Percentiles rank a stretch among this genome's conserved stretches.
These are phyloP conservation scores for Anoplophora glabripennis DNA, from an alignment of 1,140 invertebrate species.

Conservation along the genomic window DNA sequence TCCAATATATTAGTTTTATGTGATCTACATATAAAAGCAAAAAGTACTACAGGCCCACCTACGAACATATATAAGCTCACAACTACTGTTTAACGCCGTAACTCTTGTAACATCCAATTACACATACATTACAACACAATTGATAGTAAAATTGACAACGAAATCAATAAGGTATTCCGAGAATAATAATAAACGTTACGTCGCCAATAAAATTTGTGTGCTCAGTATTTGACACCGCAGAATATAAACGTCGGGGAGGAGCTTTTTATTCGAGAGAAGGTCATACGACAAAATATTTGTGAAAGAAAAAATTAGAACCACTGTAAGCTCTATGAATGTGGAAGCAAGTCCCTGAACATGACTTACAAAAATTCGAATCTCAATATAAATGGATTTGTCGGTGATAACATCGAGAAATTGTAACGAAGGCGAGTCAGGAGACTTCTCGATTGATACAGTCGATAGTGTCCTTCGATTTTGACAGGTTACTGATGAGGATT, in stretches of 20 bases:
- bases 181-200: neutral
- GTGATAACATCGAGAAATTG: slow-evolving; percentile 34
- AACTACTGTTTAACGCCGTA: too few relatives aligned
- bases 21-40: too few relatives aligned
- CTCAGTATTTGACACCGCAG: neutral
- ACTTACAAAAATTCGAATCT: slow-evolving; percentile 42
- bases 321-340: slow-evolving; percentile 20
- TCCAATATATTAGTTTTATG: too few relatives aligned
- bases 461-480: slow-evolving; percentile 41
- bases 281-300: neutral
- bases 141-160: too few relatives aligned
- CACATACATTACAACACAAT: too few relatives aligned
- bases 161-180: slow-evolving; percentile 1
- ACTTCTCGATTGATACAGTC: slow-evolving; percentile 34
- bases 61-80: too few relatives aligned
- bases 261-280: neutral
- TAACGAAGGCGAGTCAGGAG: slow-evolving; percentile 35
- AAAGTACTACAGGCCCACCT: too few relatives aligned
- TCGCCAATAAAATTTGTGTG: neutral
- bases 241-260: neutral
- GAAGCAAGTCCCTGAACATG: slow-evolving; percentile 26
- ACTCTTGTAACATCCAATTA: too few relatives aligned
- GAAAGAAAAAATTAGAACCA: slow-evolving; percentile 1
- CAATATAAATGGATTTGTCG: slow-evolving; percentile 44
- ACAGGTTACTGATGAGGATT: slow-evolving; percentile 37